Evolutionary conservation across 2,888 invertebrate species (phyloP), one percentile per base, ranked within the genome.

Genomic region (Abscondita cerata): DNA sequence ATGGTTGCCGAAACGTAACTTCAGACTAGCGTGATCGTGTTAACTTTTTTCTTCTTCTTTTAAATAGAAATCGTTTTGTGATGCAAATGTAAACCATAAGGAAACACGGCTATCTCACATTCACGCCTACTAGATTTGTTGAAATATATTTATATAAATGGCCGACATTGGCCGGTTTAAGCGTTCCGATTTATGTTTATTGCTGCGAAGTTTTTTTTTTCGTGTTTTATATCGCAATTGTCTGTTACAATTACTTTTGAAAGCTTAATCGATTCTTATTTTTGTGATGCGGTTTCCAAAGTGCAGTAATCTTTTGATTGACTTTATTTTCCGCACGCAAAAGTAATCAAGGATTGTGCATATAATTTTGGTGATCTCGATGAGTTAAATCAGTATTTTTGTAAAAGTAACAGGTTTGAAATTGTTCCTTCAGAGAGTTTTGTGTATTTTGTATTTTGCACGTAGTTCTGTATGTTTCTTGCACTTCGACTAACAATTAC

Each of bases 21-120:
- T 33, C 19, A 34, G 51, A 40, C 56, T 62, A 54, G 58, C 62
- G 62, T 63, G 62, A 63, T 64, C 64, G 60, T 64, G 64, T 64
- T 57, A 64, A 64, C 53, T 57, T 53, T 60, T 64, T 62, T 55
- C 47, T 58, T 47, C 40, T 51, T 15, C 52, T 50, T 60, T 57
- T 64, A 64, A 60, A 60, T 64, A 55, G 59, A 60, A 68, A 66
- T 73, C 69, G 73, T 73, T 73, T 71, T 71, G 73, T 71, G 73
- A 75, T 75, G 75, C 75, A 75, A 75, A 75, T 75, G 69, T 65
- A 63, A 53, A 34, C 72, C 69, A 73, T 75, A 75, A 75, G 74
- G 74, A 73, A 74, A 74, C 71, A 68, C 63, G 69, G 70, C 70
- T 70, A 36, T 57, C 70, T 73, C 71, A 72, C 72, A 66, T 71